Evolutionary conservation across 2,888 invertebrate species (phyloP).

Genomic region (Drosophila leonis): DNA sequence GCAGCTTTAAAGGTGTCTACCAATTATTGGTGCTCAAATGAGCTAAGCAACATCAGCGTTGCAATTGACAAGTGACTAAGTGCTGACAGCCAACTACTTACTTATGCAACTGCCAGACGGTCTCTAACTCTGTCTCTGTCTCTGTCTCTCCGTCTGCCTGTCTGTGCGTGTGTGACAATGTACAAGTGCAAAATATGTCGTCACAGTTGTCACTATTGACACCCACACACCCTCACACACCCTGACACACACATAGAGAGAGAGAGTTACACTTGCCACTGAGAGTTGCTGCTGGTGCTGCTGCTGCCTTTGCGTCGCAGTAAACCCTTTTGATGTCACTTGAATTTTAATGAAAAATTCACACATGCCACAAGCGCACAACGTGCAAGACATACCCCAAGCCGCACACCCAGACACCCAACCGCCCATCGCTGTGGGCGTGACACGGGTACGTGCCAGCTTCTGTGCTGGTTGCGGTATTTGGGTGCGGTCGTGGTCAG

Average conservation of each 20-base stretch:
- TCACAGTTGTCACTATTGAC: slow-evolving; percentile 82
- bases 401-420: slow-evolving; percentile 9
- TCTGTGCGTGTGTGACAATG: slow-evolving; percentile 56
- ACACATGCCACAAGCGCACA: slow-evolving; percentile 79
- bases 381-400: slow-evolving; percentile 57
- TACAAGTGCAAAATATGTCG: slow-evolving; percentile 80
- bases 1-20: slow-evolving; percentile 54
- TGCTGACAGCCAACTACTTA: slow-evolving; percentile 66
- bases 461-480: slow-evolving; percentile 56
- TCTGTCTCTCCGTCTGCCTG: neutral
- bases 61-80: slow-evolving; percentile 67
- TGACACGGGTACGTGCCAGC: slow-evolving; percentile 57
- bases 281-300: slow-evolving; percentile 32
- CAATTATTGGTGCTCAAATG: slow-evolving; percentile 62
- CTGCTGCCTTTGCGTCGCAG: slow-evolving; percentile 44
- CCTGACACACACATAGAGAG: slow-evolving; percentile 8
- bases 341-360: slow-evolving; percentile 83
- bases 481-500: slow-evolving; percentile 75
- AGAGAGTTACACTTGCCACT: slow-evolving; percentile 25
- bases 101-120: slow-evolving; percentile 57
- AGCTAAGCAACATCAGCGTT: slow-evolving; percentile 41
- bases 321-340: slow-evolving; percentile 83
- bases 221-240: slow-evolving; percentile 50
- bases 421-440: slow-evolving; percentile 31
- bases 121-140: neutral